phyloP scores from a whole-genome alignment of 1,140 invertebrate species.

The Capitella teleta region DNA sequence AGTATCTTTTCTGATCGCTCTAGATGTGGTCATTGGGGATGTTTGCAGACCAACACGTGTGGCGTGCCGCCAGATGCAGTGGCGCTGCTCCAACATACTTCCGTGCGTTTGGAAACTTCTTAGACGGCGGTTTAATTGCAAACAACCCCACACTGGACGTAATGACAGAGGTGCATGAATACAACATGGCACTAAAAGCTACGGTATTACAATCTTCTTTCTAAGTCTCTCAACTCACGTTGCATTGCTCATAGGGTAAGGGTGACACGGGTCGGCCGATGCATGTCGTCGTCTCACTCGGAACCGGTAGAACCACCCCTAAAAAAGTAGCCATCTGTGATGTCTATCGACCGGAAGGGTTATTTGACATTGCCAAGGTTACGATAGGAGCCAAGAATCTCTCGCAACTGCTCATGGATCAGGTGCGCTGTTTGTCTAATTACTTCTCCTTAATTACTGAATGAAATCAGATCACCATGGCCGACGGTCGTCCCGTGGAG shows the following conservation, averaged over 20 bases:
- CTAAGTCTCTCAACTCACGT: neutral
- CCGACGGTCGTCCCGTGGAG: slow-evolving; percentile 83
- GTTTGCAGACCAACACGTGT: slow-evolving; percentile 60
- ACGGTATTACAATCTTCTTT: neutral
- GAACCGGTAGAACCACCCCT: slow-evolving; percentile 41
- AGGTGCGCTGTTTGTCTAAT: slow-evolving; percentile 44
- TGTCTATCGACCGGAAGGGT: slow-evolving; percentile 68
- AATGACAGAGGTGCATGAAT: slow-evolving; percentile 83
- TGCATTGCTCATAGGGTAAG: slow-evolving; percentile 22
- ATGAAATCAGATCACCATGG: slow-evolving; percentile 61
- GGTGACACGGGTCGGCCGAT: slow-evolving; percentile 24
- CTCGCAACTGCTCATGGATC: slow-evolving; percentile 61
- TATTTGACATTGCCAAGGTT: slow-evolving; percentile 68
- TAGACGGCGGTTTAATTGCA: slow-evolving; percentile 90
- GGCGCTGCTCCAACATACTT: slow-evolving; percentile 95
- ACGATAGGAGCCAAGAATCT: slow-evolving; percentile 65
- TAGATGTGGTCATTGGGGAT: neutral
- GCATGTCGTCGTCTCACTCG: slow-evolving; percentile 44
- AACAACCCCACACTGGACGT: slow-evolving; percentile 95
- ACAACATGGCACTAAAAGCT: slow-evolving; percentile 53
- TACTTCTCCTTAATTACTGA: neutral
- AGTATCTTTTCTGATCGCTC: too few species aligned
- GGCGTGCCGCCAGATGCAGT: slow-evolving; percentile 76
- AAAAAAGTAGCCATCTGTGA: slow-evolving; percentile 59
- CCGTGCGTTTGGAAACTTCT: slow-evolving; percentile 62